These are phyloP conservation scores for Deroptyus accipitrinus DNA, from an alignment of 2,113 vertebrate species.

Conservation along the genomic window DNA sequence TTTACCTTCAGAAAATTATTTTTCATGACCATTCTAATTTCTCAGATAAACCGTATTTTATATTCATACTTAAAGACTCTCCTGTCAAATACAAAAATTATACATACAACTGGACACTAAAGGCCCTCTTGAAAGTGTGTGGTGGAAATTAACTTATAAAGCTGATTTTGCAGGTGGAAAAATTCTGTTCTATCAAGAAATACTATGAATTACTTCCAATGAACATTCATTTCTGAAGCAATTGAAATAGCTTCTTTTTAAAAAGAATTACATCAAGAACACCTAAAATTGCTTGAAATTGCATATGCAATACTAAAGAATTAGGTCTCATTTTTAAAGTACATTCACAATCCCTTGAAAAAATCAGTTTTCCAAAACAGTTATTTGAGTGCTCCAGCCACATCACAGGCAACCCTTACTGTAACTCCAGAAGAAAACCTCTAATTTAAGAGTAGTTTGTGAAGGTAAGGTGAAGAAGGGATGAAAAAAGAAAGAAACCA, in stretches of 20 bases:
- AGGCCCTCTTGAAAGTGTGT: neutral
- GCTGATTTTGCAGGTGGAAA: neutral
- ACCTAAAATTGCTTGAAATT: neutral
- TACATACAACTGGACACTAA: neutral
- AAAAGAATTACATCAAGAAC: neutral
- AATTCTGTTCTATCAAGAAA: neutral
- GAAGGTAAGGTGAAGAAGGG: neutral
- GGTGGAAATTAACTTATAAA: neutral
- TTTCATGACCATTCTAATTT: neutral
- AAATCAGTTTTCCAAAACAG: neutral
- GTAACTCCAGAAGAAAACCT: neutral
- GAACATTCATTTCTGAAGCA: neutral
- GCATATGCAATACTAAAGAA: neutral
- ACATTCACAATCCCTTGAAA: neutral
- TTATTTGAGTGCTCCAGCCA: neutral
- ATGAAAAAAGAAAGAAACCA: neutral
- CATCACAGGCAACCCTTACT: neutral
- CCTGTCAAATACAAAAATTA: neutral
- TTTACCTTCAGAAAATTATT: neutral
- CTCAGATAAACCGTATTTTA: neutral
- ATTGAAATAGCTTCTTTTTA: neutral
- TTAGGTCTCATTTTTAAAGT: neutral
- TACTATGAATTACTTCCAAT: neutral
- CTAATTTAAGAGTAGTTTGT: neutral
- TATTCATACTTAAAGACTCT: neutral